A percentile compares a stretch with the other conserved stretches of the same genome.
phyloP scores from a whole-genome alignment of 2,113 vertebrate species.

The Catharus fuscescens region DNA sequence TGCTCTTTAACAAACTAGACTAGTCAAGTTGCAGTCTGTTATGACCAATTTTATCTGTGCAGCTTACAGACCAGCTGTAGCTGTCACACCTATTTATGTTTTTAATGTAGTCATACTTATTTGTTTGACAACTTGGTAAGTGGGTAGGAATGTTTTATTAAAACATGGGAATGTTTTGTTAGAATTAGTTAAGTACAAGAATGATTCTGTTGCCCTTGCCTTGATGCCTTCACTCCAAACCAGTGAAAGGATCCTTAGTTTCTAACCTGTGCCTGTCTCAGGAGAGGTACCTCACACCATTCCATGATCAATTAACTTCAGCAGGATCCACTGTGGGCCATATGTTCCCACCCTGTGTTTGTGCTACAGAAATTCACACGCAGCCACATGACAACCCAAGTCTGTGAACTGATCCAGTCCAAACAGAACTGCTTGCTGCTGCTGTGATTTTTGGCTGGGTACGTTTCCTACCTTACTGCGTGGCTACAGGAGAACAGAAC shows the following conservation, averaged over 20 bases:
- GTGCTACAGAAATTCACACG: not conserved
- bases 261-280: not conserved
- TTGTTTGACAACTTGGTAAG: not conserved
- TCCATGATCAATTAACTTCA: not conserved
- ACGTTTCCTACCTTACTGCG: fast-evolving
- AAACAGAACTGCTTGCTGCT: not conserved
- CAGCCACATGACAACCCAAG: not conserved
- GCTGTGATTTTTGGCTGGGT: not conserved
- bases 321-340: not conserved
- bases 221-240: fast-evolving
- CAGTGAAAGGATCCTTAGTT: not conserved
- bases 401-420: not conserved
- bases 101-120: not conserved
- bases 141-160: not conserved
- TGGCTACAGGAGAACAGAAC: not conserved
- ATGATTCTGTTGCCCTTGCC: not conserved
- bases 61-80: too few species aligned
- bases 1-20: too few species aligned
- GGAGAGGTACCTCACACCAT: not conserved
- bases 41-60: too few species aligned
- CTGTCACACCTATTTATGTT: too few species aligned
- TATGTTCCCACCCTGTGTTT: not conserved
- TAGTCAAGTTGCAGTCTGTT: too few species aligned
- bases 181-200: too few species aligned
- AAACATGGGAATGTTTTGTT: not conserved